These are phyloP conservation scores for Tenrec ecaudatus DNA, from an alignment of 2,113 vertebrate species.

Conservation along the genomic window DNA sequence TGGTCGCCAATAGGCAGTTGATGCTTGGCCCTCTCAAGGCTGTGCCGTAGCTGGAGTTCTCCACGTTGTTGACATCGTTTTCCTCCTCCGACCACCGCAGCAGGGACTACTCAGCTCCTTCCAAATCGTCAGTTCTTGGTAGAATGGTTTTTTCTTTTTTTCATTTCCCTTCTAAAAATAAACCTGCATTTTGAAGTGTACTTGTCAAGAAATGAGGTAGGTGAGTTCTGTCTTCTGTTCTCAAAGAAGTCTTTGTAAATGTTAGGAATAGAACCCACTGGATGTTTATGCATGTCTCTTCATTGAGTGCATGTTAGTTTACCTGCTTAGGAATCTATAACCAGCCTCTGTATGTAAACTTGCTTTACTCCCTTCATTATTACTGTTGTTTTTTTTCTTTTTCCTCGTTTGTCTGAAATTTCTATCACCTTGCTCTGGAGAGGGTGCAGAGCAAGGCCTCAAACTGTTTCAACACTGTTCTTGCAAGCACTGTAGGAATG, in stretches of 20 bases:
- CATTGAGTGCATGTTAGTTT: background rate
- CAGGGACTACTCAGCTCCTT: background rate
- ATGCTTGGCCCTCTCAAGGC: background rate
- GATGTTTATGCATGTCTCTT: background rate
- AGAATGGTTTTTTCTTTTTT: background rate
- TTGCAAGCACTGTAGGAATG: too few species aligned
- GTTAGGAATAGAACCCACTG: background rate
- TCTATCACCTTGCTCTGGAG: too few species aligned
- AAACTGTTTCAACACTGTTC: too few species aligned
- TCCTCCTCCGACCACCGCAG: background rate
- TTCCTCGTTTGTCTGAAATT: too few species aligned
- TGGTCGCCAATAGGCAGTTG: background rate
- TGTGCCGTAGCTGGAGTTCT: constrained; percentile 47
- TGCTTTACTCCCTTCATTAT: constrained; percentile 60
- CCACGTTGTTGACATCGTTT: background rate
- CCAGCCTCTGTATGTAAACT: constrained; percentile 13
- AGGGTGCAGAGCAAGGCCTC: too few species aligned
- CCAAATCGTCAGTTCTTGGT: background rate
- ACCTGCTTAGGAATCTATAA: background rate
- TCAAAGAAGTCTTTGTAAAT: constrained; percentile 35
- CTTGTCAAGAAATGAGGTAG: constrained; percentile 19
- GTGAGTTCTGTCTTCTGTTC: constrained; percentile 8
- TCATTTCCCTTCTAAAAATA: constrained; percentile 63
- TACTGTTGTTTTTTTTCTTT: too few species aligned
- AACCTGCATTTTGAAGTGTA: background rate